Conservation (phyloP, 2,113 vertebrate species). For the Zosterops hypoxanthus region DNA sequence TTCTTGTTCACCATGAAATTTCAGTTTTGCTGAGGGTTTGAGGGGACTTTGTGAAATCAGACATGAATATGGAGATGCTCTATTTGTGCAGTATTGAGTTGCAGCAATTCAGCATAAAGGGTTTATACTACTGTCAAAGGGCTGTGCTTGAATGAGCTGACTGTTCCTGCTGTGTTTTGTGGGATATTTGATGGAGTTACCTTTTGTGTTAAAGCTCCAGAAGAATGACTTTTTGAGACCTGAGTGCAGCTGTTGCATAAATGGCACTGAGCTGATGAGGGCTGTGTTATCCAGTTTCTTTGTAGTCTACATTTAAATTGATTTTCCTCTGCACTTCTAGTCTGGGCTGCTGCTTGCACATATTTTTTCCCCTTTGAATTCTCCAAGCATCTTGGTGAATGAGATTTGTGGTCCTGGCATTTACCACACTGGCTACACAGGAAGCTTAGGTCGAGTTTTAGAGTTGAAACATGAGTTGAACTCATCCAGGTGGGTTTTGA, state of each 20-base stretch:
- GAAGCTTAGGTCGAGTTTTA: not conserved
- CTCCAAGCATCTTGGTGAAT: not conserved
- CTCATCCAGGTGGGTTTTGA: not conserved
- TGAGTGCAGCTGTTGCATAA: not conserved
- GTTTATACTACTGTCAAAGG: not conserved
- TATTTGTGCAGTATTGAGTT: not conserved
- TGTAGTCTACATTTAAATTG: slow-evolving; percentile 41
- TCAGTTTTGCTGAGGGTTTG: not conserved
- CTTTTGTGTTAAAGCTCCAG: slow-evolving; percentile 26
- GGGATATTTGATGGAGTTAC: not conserved
- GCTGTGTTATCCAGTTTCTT: not conserved
- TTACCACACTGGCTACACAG: not conserved
- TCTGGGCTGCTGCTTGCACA: not conserved
- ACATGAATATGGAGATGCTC: not conserved
- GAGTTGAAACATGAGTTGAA: not conserved
- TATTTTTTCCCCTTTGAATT: not conserved
- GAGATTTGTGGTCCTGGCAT: not conserved
- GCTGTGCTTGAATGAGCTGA: not conserved
- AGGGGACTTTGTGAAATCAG: not conserved
- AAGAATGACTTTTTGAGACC: slow-evolving; percentile 22
- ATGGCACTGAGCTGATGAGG: not conserved
- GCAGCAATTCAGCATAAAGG: not conserved
- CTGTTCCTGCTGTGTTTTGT: not conserved
- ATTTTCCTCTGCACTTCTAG: slow-evolving; percentile 15
- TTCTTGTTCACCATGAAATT: not conserved